Base-by-base conservation (phyloP, 2,797 vertebrate genomes). In the Ceryle rudis region DNA sequence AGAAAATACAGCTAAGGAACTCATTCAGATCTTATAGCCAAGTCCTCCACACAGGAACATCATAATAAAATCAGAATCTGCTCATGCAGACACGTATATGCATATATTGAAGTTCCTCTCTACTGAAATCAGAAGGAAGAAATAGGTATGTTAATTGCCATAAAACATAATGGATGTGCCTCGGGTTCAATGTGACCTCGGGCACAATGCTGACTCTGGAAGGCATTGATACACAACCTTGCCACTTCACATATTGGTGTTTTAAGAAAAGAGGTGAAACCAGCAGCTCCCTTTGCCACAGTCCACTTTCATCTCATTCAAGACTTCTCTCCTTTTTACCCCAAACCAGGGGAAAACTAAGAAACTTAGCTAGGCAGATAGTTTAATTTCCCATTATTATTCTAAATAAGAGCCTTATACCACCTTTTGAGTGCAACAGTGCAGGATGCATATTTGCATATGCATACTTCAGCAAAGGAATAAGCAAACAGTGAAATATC, bases 171-270 rank as follows among this genome's bases (percentile, higher is more conserved):
- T 2, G 18, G 21, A 11, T 31, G 44, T 5, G 35, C 60, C 44
- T 44, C 0, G 0, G 19, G 33, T 57, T 72, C 75, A 80, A 47
- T 2, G 8, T 46, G 42, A 52, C 58, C 42, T 66, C 58, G 46
- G 64, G 47, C 64, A 46, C 5, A 52, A 28, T 6, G 21, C 15
- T 75, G 46, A 13, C 41, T 25, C 57, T 58, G 11, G 35, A 75
- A 25, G 21, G 31, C 31, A 42, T 6, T 33, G 31, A 44, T n/a
- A 70, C 11, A 49, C 35, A 37, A 16, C 26, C 31, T 22, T 33
- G 41, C 20, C 26, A 18, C 22, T 41, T 73, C 65, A 25, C 0
- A 2, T 31, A 25, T 1, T 51, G 26, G 18, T 51, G 57, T 14
- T 81, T 61, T 51, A 78, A 67, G 42, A 29, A 55, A 55, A 57